Evolutionary conservation across 2,888 invertebrate genomes (phyloP), one percentile per base, ranked within the genome.

Genomic region (Tetanocera ferruginea): DNA sequence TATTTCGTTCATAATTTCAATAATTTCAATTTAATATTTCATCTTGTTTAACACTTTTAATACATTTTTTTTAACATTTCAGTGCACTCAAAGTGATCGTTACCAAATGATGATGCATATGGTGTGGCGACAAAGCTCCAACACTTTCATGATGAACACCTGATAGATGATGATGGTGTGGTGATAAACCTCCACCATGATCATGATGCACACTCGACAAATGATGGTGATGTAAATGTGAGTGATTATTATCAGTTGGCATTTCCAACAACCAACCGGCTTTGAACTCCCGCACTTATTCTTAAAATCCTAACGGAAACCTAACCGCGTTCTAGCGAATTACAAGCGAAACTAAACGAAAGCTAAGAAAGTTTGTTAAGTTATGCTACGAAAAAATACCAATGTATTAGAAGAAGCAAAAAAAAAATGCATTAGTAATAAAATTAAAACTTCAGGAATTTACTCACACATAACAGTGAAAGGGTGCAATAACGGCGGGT

Each of bases 101-200:
- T 86, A 90, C 89, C 85, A 87, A 84, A 82, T 88, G 87, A 82
- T 87, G 87, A 28, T 80, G 84, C 80, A 86, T 86, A 84, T 88
- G 90, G 83, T 88, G 89, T 23, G 88, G 88, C 31, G 90, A 89
- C 31, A 88, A 72, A 67, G 43, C 14, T 11, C 11, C 43, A 43
- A 43, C 43, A 43, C 14, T 43, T 43, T 43, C 43, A 43, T 43
- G 11, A 14, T 43, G 43, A 43, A 6, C 43, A n/a, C 81, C 81
- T 51, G 83, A 84, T 77, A 87, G 86, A 83, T 87, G 86, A 19
- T 81, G 88, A 67, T 87, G 88, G 83, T 88, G 88, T 23, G 88
- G 87, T 25, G 90, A 89, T 31, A 88, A 73, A 70, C 85, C 86
- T 23, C 82, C 79, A 57, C 80, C 67, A 79, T 83, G 83, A 19